These are phyloP conservation scores for Platygyra sinensis DNA, from an alignment of 64 coral and sea anemone genomes.

Conservation along the genomic window DNA sequence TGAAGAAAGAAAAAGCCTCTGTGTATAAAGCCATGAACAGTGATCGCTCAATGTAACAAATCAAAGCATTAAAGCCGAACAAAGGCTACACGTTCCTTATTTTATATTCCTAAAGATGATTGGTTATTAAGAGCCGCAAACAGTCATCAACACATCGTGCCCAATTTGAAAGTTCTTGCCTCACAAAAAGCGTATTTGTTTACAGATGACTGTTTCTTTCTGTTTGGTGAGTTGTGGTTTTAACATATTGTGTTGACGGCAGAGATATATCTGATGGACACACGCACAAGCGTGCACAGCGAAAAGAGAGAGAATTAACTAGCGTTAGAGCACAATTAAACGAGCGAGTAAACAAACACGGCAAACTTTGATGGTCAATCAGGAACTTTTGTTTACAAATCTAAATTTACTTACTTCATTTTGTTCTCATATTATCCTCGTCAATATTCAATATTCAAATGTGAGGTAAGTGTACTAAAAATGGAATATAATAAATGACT, in stretches of 20 bases:
- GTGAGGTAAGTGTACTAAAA: neutral
- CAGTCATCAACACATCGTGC: neutral
- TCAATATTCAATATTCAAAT: neutral
- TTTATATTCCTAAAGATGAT: neutral
- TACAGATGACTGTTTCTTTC: neutral
- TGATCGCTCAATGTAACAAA: slow-evolving; percentile 12
- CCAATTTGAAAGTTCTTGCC: slow-evolving; percentile 1
- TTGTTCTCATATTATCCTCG: neutral
- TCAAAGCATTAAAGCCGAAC: neutral
- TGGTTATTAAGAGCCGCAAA: slow-evolving; percentile 19
- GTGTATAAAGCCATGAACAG: neutral
- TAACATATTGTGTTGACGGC: slow-evolving; percentile 15
- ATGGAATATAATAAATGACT: too few relatives aligned
- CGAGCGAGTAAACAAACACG: slow-evolving; percentile 14
- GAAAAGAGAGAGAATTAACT: neutral
- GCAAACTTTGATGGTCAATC: neutral
- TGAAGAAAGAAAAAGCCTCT: neutral
- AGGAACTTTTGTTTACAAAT: slow-evolving; percentile 3
- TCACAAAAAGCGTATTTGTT: slow-evolving; percentile 11
- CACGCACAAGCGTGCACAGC: neutral
- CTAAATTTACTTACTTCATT: neutral
- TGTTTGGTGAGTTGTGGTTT: neutral
- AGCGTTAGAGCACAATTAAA: neutral
- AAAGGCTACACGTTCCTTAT: neutral
- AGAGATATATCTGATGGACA: neutral